These are phyloP conservation scores for Orchesella cincta DNA, from an alignment of 1,140 invertebrate genomes.

Conservation along the genomic window DNA sequence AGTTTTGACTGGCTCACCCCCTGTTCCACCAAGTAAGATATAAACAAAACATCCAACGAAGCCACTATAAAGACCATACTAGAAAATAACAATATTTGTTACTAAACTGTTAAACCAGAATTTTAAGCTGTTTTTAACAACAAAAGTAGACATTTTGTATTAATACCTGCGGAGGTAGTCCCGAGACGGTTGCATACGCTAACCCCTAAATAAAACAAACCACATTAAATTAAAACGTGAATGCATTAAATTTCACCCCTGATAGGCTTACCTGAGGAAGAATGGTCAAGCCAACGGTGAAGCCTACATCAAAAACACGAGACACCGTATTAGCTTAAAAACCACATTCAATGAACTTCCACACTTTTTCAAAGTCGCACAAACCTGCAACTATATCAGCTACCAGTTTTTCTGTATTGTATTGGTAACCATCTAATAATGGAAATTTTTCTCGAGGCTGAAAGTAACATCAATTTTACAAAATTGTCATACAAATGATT, in stretches of 20 bases:
- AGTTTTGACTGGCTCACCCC: too few species aligned
- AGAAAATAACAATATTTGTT: constrained; percentile 46
- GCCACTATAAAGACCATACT: constrained; percentile 87
- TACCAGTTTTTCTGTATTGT: constrained; percentile 52
- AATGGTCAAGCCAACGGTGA: constrained; percentile 68
- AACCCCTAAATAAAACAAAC: constrained; percentile 58
- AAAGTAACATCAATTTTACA: too few species aligned
- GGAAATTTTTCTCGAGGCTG: constrained; percentile 51
- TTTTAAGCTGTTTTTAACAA: constrained; percentile 9
- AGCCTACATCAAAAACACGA: constrained; percentile 55
- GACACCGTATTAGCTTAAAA: neutral
- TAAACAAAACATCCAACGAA: constrained; percentile 90
- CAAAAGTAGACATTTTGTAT: neutral
- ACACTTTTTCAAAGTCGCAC: neutral
- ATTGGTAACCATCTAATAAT: constrained; percentile 54
- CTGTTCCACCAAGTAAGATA: constrained; percentile 84
- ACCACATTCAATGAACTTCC: neutral
- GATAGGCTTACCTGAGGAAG: constrained; percentile 63
- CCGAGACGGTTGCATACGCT: constrained; percentile 81
- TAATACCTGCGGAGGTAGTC: constrained; percentile 69
- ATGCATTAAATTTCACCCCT: constrained; percentile 51
- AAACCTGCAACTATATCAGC: constrained; percentile 45
- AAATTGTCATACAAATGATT: too few species aligned
- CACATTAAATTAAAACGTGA: constrained; percentile 52
- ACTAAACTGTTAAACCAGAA: neutral